phyloP scores from a whole-genome alignment of 2,888 invertebrate species.

The Cistogaster globosa region DNA sequence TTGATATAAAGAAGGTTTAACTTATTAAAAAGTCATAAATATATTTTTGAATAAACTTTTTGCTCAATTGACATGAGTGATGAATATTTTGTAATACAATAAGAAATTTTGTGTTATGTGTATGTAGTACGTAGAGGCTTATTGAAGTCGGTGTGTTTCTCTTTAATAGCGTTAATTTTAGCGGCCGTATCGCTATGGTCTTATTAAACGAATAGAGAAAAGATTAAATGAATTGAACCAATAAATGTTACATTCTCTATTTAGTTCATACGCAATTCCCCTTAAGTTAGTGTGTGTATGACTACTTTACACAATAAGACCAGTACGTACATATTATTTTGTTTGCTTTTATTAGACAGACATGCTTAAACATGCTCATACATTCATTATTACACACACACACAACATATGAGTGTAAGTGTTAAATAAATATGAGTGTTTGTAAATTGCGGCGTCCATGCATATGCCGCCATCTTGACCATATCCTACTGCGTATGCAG shows the following conservation, averaged over 20 bases:
- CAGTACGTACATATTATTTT: background rate
- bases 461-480: conserved; percentile 77
- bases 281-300: background rate
- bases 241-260: conserved; percentile 11
- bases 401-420: background rate
- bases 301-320: background rate
- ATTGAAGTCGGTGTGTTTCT: background rate
- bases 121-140: background rate
- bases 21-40: too few relatives aligned
- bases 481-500: conserved; percentile 79
- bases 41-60: too few relatives aligned
- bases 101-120: background rate
- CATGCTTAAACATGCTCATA: background rate
- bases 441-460: conserved; percentile 47
- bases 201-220: background rate
- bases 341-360: background rate
- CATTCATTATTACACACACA: background rate
- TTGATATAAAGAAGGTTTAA: too few relatives aligned
- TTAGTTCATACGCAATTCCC: conserved; percentile 18
- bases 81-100: background rate
- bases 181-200: background rate
- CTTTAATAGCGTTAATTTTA: background rate
- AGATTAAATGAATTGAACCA: background rate
- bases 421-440: conserved; percentile 4
- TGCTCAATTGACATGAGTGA: background rate